phyloP scores from a whole-genome alignment of 2,113 vertebrate species.

The Uropsilus gracilis region DNA sequence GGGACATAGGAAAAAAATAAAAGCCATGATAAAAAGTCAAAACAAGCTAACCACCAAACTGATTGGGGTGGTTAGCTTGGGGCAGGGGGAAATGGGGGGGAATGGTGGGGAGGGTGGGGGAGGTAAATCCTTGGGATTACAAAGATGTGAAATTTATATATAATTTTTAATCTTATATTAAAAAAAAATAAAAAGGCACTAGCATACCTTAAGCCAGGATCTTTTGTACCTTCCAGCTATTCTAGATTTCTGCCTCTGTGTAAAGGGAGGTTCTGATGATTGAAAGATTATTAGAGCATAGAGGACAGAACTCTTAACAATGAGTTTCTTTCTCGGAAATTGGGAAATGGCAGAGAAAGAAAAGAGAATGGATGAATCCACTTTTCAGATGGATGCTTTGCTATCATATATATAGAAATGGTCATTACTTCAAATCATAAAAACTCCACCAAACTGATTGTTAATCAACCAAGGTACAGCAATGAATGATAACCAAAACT shows the following conservation, averaged over 20 bases:
- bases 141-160: too few relatives aligned
- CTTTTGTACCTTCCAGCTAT: background rate
- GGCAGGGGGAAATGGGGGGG: too few relatives aligned
- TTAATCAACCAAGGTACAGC: constrained; percentile 29
- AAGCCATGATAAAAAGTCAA: too few relatives aligned
- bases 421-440: background rate
- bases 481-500: background rate
- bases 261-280: background rate
- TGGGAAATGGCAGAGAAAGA: background rate
- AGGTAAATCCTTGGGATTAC: too few relatives aligned
- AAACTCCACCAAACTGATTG: background rate
- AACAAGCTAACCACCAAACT: too few relatives aligned
- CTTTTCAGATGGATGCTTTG: background rate
- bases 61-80: too few relatives aligned
- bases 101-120: too few relatives aligned
- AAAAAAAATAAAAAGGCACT: background rate
- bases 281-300: background rate
- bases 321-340: background rate
- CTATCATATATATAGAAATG: background rate
- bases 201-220: background rate
- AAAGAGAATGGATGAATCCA: background rate
- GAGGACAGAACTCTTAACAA: background rate
- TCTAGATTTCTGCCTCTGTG: background rate
- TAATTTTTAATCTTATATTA: too few relatives aligned
- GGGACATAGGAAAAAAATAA: too few relatives aligned